phyloP scores from a whole-genome alignment of 2,797 vertebrate genomes.

The Urophycis tenuis region DNA sequence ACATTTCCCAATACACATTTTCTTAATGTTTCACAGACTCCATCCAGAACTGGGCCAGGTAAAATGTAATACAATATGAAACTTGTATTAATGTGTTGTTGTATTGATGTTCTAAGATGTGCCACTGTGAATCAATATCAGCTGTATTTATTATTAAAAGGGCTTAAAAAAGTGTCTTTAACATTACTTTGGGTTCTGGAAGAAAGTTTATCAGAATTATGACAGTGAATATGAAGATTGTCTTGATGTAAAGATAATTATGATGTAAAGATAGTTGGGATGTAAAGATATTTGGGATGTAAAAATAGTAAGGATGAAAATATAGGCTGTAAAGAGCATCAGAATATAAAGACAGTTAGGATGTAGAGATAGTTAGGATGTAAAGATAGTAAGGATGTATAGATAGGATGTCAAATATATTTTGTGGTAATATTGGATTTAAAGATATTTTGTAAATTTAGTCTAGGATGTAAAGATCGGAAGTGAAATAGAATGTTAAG shows the following conservation, averaged over 20 bases:
- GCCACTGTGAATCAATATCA: neutral
- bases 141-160: slow-evolving; percentile 1
- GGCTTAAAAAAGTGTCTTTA: neutral
- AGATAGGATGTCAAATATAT: neutral
- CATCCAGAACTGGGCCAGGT: neutral
- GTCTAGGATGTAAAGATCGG: neutral
- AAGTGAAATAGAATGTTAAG: too few species aligned
- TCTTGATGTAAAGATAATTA: too few species aligned
- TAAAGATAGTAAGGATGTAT: neutral
- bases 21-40: slow-evolving; percentile 1
- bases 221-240: neutral
- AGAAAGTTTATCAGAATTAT: neutral
- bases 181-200: neutral
- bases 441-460: neutral
- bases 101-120: neutral
- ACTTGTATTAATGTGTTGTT: neutral
- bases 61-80: neutral
- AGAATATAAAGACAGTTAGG: neutral
- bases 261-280: neutral
- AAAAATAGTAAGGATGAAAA: neutral
- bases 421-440: too few species aligned
- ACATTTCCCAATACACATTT: neutral
- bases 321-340: too few species aligned
- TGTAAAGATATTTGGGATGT: neutral
- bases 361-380: too few species aligned